These are phyloP conservation scores for Heliconius aoede DNA, from an alignment of 2,888 invertebrate genomes.

Conservation along the genomic window DNA sequence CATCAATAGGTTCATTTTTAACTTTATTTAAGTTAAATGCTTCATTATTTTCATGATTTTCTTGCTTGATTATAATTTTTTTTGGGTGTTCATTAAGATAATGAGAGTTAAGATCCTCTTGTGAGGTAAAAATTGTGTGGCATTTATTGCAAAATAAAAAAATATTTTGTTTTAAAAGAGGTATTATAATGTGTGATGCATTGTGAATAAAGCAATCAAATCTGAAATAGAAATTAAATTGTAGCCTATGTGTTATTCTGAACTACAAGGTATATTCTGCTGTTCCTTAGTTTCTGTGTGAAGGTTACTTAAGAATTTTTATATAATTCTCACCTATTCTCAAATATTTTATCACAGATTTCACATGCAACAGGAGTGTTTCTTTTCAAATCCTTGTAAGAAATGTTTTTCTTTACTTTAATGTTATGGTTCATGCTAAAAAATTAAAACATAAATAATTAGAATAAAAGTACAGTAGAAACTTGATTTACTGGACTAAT, in stretches of 20 bases:
- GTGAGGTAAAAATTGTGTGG: conserved; percentile 26
- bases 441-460: background rate
- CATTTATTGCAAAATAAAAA: conserved; percentile 38
- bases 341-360: conserved; percentile 44
- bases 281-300: too few species aligned
- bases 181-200: conserved; percentile 49
- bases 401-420: conserved; percentile 20
- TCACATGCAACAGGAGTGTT: conserved; percentile 36
- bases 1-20: background rate
- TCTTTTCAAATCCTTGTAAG: conserved; percentile 33
- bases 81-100: conserved; percentile 26
- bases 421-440: conserved; percentile 7
- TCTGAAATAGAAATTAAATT: conserved; percentile 41
- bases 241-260: too few species aligned
- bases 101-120: conserved; percentile 36
- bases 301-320: background rate
- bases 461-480: background rate
- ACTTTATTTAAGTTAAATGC: background rate
- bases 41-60: background rate
- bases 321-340: conserved; percentile 39
- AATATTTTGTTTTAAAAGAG: conserved; percentile 40
- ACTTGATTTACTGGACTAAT: too few species aligned
- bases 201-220: conserved; percentile 46
- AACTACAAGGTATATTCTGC: too few species aligned
- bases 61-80: background rate